Conservation (phyloP, 2,797 vertebrate genomes). For the Pipistrellus nathusii region DNA sequence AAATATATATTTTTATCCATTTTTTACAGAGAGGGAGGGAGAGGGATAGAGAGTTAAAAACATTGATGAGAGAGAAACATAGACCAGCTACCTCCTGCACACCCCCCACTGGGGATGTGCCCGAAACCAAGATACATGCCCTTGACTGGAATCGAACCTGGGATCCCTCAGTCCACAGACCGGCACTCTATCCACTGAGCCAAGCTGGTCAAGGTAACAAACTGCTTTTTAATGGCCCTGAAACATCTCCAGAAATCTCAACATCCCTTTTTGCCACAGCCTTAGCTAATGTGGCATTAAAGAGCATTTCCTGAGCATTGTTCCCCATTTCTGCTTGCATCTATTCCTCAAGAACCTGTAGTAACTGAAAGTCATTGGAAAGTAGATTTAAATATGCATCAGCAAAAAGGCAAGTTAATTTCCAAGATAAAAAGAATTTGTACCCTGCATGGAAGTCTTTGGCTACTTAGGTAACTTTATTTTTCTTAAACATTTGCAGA, state of each 20-base stretch:
- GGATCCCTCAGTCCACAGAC: too few species aligned
- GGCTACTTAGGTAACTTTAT: slow-evolving; percentile 12
- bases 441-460: not conserved
- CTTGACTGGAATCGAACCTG: too few species aligned
- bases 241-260: not conserved
- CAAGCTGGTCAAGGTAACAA: not conserved
- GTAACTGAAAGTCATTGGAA: not conserved
- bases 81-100: too few species aligned
- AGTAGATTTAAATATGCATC: slow-evolving; percentile 13
- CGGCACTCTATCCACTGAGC: too few species aligned
- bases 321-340: slow-evolving; percentile 19
- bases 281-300: not conserved
- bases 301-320: not conserved
- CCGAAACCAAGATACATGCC: too few species aligned
- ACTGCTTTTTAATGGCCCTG: not conserved
- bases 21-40: too few species aligned
- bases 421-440: not conserved
- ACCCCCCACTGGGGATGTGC: too few species aligned
- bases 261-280: not conserved
- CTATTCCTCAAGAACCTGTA: not conserved
- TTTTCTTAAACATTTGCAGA: slow-evolving; percentile 31
- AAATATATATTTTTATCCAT: too few species aligned
- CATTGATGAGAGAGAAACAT: too few species aligned
- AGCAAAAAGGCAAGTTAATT: not conserved
- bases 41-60: too few species aligned